Conservation (phyloP, 2,888 invertebrate genomes). For the Lycaena phlaeas region DNA sequence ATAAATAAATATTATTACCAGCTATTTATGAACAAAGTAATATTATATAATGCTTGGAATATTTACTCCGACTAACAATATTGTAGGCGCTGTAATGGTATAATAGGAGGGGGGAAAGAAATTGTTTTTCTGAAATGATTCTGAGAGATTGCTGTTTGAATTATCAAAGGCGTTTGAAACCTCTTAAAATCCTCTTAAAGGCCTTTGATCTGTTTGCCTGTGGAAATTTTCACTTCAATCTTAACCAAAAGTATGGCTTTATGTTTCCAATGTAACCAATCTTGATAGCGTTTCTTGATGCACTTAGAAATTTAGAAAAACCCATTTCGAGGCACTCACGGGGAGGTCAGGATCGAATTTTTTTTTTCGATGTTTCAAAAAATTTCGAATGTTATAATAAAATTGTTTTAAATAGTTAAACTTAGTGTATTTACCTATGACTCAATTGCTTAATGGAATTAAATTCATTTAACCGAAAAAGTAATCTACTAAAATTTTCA, state of each 20-base stretch:
- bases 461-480: too few species aligned
- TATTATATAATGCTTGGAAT: background rate
- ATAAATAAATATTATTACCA: background rate
- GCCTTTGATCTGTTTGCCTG: conserved; percentile 5
- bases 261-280: background rate
- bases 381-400: too few species aligned
- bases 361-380: too few species aligned
- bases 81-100: background rate
- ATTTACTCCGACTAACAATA: background rate
- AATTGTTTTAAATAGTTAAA: too few species aligned
- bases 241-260: conserved; percentile 4
- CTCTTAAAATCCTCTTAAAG: conserved; percentile 3
- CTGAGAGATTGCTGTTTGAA: conserved; percentile 1
- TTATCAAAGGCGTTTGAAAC: conserved; percentile 7
- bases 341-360: too few species aligned
- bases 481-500: too few species aligned
- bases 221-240: conserved; percentile 6
- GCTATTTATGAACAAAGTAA: background rate
- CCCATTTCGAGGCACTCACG: too few species aligned
- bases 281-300: too few species aligned
- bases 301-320: too few species aligned
- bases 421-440: too few species aligned
- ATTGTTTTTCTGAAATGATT: background rate
- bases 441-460: too few species aligned
- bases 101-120: background rate